phyloP scores from a whole-genome alignment of 2,797 vertebrate species.

The Argya squamiceps region DNA sequence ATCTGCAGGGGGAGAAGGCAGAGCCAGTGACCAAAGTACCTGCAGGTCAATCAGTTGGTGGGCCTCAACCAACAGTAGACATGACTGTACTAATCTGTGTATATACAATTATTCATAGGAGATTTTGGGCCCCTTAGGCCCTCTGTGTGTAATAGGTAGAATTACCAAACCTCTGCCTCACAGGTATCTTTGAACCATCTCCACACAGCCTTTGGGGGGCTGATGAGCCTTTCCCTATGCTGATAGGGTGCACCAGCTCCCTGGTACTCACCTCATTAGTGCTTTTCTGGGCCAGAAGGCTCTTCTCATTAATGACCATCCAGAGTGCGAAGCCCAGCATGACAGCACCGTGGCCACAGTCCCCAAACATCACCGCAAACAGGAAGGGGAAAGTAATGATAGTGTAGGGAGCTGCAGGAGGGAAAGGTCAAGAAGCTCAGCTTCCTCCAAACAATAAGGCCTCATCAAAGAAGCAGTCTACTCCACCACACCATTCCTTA shows the following conservation, averaged over 20 bases:
- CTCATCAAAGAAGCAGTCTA: background rate
- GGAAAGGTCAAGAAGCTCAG: background rate
- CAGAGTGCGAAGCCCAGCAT: constrained; percentile 80
- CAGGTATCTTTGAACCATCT: background rate
- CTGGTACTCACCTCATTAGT: constrained; percentile 76
- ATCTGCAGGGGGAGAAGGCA: constrained; percentile 68
- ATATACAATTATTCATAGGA: background rate
- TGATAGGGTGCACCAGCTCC: background rate
- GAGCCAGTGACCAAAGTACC: background rate
- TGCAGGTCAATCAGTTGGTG: background rate
- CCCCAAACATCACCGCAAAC: constrained; percentile 89
- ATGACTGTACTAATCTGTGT: background rate
- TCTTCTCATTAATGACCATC: constrained; percentile 80
- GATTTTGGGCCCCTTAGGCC: background rate
- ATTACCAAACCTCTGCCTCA: background rate
- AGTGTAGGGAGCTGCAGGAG: constrained; percentile 78
- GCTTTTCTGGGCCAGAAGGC: constrained; percentile 73
- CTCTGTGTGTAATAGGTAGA: background rate
- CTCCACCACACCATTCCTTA: background rate
- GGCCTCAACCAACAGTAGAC: background rate
- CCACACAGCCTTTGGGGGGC: background rate
- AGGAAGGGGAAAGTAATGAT: constrained; percentile 87
- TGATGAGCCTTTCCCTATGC: background rate
- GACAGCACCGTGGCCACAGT: constrained; percentile 79
- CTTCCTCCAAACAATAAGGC: background rate